Base-by-base conservation (phyloP, 2,113 vertebrate species). In the Neotoma lepida region DNA sequence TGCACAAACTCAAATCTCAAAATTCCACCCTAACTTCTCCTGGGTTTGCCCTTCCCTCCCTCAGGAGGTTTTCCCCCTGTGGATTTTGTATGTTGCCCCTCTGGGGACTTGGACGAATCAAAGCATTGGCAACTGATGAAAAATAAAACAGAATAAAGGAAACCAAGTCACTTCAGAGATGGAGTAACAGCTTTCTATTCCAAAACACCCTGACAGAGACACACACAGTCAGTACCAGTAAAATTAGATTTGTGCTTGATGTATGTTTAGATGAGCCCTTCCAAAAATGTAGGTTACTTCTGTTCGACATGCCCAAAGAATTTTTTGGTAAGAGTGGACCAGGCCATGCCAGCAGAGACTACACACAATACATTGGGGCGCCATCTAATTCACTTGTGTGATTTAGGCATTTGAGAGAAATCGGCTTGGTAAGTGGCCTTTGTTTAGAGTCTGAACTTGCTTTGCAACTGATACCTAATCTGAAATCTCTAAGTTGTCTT, bases 401-500 rank as follows among this genome's bases (percentile, higher is more conserved):
- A 64, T 13, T 44, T 6, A 49, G 44, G 84, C 63, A 28, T 30
- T 58, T 30, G 41, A 58, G n/a, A 76, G 41, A 90, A 46, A 64
- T 3, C 44, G 10, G 49, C 87, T 88, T 56, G 22, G 35, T 82
- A 44, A 89, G 77, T 3, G 61, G 84, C 63, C n/a, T 66, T 33
- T 28, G 41, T 85, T 28, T 71, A 61, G 68, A 91, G 74, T 44
- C 86, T 96, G 93, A 70, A 26, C 15, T 86, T 85, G 68, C 46
- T 77, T 78, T 92, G 71, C 44, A 71, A 8, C 8, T 49, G 74
- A 68, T 71, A 39, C 22, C 41, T 58, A 94, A 89, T 93, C 71
- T 96, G 84, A 61, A 80, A 54, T 74, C 95, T 94, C 82, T 91
- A 96, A 74, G 91, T 78, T 58, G 49, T 74, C 82, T 90, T 91